phyloP scores from a whole-genome alignment of 2,113 vertebrate genomes.

The Arenaria interpres region DNA sequence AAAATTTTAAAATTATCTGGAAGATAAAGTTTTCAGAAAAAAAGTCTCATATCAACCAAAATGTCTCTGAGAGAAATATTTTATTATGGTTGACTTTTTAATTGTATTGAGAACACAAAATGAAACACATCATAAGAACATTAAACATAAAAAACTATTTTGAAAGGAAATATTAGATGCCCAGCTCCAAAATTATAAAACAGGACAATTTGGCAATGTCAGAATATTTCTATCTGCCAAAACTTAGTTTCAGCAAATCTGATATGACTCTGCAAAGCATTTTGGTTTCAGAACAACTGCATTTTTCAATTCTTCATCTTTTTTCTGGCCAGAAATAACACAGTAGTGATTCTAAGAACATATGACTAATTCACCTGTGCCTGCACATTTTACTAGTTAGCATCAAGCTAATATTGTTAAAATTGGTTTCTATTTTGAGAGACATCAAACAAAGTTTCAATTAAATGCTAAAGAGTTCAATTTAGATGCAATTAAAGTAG shows the following conservation, averaged over 20 bases:
- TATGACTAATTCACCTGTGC: neutral
- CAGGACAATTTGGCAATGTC: neutral
- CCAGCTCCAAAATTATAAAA: neutral
- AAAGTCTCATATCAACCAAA: neutral
- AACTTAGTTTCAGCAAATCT: constrained; percentile 1
- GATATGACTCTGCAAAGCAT: neutral
- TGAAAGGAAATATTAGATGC: constrained; percentile 24
- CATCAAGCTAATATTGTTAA: neutral
- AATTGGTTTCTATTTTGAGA: neutral
- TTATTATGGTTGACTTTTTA: constrained; percentile 25
- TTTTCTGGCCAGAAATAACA: neutral
- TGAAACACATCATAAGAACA: constrained; percentile 42
- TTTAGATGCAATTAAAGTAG: neutral
- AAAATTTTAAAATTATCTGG: neutral
- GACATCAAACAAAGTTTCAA: neutral
- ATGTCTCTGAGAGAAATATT: neutral
- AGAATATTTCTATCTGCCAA: neutral
- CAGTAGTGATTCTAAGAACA: neutral
- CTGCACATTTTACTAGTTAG: neutral
- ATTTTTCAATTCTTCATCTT: neutral
- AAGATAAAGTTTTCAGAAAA: constrained; percentile 8
- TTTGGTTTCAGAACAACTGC: neutral
- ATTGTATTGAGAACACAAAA: constrained; percentile 36
- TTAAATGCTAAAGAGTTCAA: neutral
- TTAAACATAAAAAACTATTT: neutral